Conservation (phyloP, 2,797 vertebrate species). For the Champsocephalus esox region DNA sequence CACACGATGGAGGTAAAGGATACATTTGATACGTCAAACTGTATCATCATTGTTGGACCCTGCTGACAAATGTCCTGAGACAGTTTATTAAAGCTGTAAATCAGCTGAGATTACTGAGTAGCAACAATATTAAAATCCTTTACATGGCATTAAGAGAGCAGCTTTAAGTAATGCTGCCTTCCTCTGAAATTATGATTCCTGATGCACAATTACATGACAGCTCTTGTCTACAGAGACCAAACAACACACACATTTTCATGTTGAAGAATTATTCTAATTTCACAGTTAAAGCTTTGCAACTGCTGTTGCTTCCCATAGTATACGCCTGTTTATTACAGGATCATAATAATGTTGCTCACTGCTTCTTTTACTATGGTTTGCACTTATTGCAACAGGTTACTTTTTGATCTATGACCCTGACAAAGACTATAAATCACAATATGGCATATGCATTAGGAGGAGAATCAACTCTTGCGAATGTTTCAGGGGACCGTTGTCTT, state of each 20-base stretch:
- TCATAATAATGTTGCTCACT: not conserved
- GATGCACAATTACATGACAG: slow-evolving; percentile 44
- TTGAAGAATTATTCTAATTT: not conserved
- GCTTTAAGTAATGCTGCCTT: slow-evolving; percentile 70
- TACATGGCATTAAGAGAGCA: slow-evolving; percentile 63
- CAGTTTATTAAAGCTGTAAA: slow-evolving; percentile 67
- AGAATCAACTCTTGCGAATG: not conserved
- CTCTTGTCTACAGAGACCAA: slow-evolving; percentile 12
- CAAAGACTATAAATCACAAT: not conserved
- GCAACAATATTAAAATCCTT: slow-evolving; percentile 67
- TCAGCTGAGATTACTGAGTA: slow-evolving; percentile 69
- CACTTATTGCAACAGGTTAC: not conserved
- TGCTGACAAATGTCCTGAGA: slow-evolving; percentile 43
- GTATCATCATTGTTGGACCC: not conserved
- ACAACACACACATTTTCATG: not conserved
- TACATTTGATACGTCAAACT: slow-evolving; percentile 9
- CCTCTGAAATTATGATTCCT: slow-evolving; percentile 62
- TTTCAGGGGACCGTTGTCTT: slow-evolving; percentile 27
- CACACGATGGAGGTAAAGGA: not conserved
- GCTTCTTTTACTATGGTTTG: not conserved
- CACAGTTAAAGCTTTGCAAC: not conserved
- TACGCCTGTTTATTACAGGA: not conserved
- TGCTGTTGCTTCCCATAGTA: not conserved
- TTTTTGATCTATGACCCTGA: not conserved
- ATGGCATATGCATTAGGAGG: not conserved